Evolutionary conservation across 2,113 vertebrate genomes (phyloP), one percentile per base, ranked within the genome.

Genomic region (Ptyas mucosa): DNA sequence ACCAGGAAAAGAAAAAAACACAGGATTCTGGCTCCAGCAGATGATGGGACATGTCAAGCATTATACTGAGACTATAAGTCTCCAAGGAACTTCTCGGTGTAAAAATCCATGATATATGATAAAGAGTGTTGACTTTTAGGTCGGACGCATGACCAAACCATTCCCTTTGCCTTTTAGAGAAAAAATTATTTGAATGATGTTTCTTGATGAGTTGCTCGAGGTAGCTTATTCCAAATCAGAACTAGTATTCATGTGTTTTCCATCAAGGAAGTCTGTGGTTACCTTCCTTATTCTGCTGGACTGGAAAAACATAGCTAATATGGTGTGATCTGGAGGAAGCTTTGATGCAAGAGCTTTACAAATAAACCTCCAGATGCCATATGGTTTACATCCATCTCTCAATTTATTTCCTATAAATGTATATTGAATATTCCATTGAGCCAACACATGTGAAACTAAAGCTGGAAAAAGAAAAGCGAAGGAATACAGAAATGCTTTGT

Each of bases 321-420:
- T 98, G 98, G 98, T 98, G 98, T 98, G 99, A 99, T 99, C 98
- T 98, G 98, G 98, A 98, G 98, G 98, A 98, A 98, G 98, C 99
- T 99, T 99, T 99, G 99, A 99, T 99, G 99, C 98, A 98, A 98
- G 97, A 97, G 97, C 98, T 99, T 99, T 98, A 98, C 99, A 99
- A 99, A 99, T 99, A 99, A 99, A 98, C 98, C 98, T 98, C 98
- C 96, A 97, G 98, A 98, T 98, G 98, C 98, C 99, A 99, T 99
- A 98, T 99, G 99, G 98, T 99, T 99, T 98, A 98, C 98, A 99
- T 99, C 99, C 98, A 98, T 98, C 98, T 99, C 98, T 98, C 99
- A 99, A 99, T 99, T 99, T 98, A 99, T 99, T 99, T 99, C 98
- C 99, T 99, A 99, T 99, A 99, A 99, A 99, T 99, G 98, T 99